Base-by-base conservation (phyloP, 2,113 vertebrate species). In the Prietella phreatophila region DNA sequence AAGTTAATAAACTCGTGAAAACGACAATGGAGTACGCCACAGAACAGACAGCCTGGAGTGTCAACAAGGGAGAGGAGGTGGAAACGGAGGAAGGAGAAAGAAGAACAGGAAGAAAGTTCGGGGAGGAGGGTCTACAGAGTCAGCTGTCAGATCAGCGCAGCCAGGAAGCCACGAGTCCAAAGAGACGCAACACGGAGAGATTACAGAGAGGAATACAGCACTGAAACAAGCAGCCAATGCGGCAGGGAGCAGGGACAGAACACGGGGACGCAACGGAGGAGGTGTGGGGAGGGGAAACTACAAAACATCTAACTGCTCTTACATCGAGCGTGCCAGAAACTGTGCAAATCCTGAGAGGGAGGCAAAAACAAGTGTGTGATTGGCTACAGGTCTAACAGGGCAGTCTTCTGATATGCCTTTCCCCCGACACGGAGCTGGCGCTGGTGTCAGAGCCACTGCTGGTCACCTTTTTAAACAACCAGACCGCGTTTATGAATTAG, bases 331-430 rank as follows among this genome's bases (percentile, higher is more conserved):
- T 94, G 93, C 93, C 95, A 96, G 95, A 94, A 91, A 95, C 94
- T 95, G 95, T 95, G 90, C 93, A 96, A 94, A 96, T 96, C 96
- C 95, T 96, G 93, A 96, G 89, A 92, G 87, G 89, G 69, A 86
- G 85, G 86, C 92, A 93, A 91, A 63, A 91, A 92, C 89, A 91
- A 53, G 11, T 65, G 89, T 82, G 86, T 90, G 89, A 88, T 88
- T 92, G 90, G 91, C 67, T 82, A 7, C 79, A 86, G 92, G 88
- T 50, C 30, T 86, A 81, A 81, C 86, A 88, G 83, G 75, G 82
- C 71, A 67, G 42, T 67, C 53, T 6, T 36, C 58, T 78, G 6
- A 4, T 53, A n/a, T 9, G 30, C 84, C 53, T 85, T 76, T 85
- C 84, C 84, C 50, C 67, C n/a, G n/a, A 85, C 88, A 81, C 81